Conservation (phyloP, 2,113 vertebrate species). For the Pampusana beccarii region DNA sequence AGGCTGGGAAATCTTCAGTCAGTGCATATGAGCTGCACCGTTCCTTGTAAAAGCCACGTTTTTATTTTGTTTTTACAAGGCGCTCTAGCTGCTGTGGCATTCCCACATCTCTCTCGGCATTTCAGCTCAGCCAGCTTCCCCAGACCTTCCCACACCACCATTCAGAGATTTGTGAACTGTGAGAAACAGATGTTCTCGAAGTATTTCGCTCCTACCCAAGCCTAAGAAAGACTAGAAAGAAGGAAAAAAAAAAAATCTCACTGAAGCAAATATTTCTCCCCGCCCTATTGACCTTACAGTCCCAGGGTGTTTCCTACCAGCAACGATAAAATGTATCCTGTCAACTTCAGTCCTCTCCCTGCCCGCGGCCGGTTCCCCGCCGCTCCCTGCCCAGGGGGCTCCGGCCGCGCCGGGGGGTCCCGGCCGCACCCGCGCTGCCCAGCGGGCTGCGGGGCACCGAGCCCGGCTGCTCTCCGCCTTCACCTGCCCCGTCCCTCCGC, state of each 20-base stretch:
- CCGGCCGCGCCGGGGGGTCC: background rate
- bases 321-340: background rate
- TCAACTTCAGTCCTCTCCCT: background rate
- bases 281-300: conserved; percentile 4
- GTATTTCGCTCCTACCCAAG: background rate
- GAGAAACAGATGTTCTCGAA: conserved; percentile 56
- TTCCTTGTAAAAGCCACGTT: background rate
- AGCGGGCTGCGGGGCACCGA: no score
- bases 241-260: background rate
- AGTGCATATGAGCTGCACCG: background rate
- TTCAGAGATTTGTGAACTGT: conserved; percentile 23
- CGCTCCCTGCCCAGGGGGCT: background rate
- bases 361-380: background rate
- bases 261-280: conserved; percentile 30
- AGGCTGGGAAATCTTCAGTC: background rate
- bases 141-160: conserved; percentile 46
- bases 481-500: background rate
- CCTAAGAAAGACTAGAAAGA: background rate
- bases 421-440: background rate
- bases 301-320: conserved; percentile 7
- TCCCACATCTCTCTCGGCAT: conserved; percentile 4
- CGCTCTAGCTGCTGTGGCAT: background rate
- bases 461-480: background rate
- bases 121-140: conserved; percentile 18
- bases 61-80: conserved; percentile 30